Evolutionary conservation across 2,113 vertebrate genomes (phyloP), one percentile per base, ranked within the genome.

Genomic region (Proterorhinus semilunaris): DNA sequence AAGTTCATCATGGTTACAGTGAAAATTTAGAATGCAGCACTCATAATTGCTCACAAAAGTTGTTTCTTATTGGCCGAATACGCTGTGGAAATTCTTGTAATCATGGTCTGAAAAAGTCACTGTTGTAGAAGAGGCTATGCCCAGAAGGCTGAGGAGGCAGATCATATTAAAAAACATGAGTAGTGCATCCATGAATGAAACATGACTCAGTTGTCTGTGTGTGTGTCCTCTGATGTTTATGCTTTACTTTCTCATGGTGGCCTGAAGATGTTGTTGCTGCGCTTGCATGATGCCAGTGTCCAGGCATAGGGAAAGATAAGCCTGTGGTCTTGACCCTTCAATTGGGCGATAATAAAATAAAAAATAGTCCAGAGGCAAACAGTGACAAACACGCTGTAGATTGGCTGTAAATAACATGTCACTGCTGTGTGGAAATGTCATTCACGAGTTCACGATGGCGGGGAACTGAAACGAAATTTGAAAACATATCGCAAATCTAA

Each of bases 211-310:
- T 61, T 51, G 49, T 47, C 46, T 10, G 10, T 47, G 46, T 47
- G 46, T 47, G 46, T 10, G 46, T 8, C 46, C 46, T 47, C 17
- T 71, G 71, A 67, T 67, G 44, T 69, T 67, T 68, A 27, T 62
- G 1, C 49, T 13, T 59, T 51, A 5, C 13, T 70, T 73, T 80
- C 62, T 76, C 74, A 59, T 66, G 77, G 76, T 61, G 62, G 68
- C 65, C 49, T 72, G 44, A 63, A 42, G 74, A 74, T 46, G 57
- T 52, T 69, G 76, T 62, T 54, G 51, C 49, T 44, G 17, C 17
- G 6, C 13, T 44, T 16, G 55, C 27, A 42, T 49, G 44, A 57
- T 44, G 58, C 7, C 6, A 47, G 15, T 61, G 69, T 46, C 47
- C 45, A 64, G 70, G 68, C 71, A 65, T 27, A 59, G 62, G 59